Percentiles rank a stretch among this genome's conserved stretches.
phyloP scores from a whole-genome alignment of 2,113 vertebrate genomes.

The Sylvietta virens region DNA sequence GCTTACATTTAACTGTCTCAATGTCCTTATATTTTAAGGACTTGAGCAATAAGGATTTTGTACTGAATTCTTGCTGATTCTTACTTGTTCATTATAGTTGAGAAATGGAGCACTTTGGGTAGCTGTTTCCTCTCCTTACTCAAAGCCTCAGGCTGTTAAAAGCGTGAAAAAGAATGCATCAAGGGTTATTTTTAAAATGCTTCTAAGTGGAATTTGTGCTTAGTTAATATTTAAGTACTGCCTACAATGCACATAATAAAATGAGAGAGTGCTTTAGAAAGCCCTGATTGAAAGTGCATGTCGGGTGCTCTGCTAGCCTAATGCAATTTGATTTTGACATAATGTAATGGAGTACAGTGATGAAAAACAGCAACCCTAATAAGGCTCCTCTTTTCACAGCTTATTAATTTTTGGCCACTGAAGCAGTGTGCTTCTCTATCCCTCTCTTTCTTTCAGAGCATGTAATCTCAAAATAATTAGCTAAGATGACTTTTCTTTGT shows the following conservation, averaged over 20 bases:
- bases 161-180: neutral
- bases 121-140: neutral
- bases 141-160: neutral
- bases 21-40: neutral
- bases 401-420: neutral
- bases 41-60: neutral
- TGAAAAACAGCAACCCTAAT: neutral
- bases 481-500: neutral
- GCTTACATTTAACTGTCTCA: neutral
- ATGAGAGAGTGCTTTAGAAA: neutral
- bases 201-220: constrained; percentile 10
- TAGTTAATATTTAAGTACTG: constrained; percentile 25
- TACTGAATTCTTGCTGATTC: neutral
- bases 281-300: neutral
- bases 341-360: neutral
- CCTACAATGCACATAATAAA: constrained; percentile 10
- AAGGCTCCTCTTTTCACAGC: neutral
- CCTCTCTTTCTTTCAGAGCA: neutral
- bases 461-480: neutral
- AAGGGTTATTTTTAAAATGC: constrained; percentile 13
- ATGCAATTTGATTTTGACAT: constrained; percentile 8
- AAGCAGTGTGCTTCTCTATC: neutral
- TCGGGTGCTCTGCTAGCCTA: neutral
- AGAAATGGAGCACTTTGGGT: neutral
- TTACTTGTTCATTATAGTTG: neutral